These are phyloP conservation scores for Epinephelus fuscoguttatus DNA, from an alignment of 2,113 vertebrate species.

Conservation along the genomic window DNA sequence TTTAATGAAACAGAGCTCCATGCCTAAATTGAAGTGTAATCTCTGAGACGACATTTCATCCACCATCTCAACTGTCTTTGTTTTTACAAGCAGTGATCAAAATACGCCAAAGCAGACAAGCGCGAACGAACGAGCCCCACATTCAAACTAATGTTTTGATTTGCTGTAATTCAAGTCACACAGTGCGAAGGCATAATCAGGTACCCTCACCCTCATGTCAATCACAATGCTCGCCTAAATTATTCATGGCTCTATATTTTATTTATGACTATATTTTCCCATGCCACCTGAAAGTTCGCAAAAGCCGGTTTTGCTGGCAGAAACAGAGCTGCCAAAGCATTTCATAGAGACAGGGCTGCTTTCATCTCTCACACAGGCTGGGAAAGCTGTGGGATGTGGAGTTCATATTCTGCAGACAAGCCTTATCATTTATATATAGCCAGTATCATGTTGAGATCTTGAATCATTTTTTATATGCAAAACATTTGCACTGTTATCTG, in stretches of 20 bases:
- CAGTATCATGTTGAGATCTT: slow-evolving; percentile 74
- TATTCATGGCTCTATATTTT: slow-evolving; percentile 85
- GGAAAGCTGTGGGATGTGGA: slow-evolving; percentile 76
- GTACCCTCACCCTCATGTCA: slow-evolving; percentile 82
- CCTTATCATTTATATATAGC: slow-evolving; percentile 83
- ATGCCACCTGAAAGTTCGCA: slow-evolving; percentile 83
- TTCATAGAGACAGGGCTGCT: slow-evolving; percentile 79
- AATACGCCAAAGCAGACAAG: slow-evolving; percentile 49
- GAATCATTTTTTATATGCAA: slow-evolving; percentile 76
- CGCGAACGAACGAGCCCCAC: slow-evolving; percentile 32
- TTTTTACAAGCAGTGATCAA: slow-evolving; percentile 63
- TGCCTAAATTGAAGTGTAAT: slow-evolving; percentile 24
- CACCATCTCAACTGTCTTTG: slow-evolving; percentile 42
- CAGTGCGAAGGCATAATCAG: slow-evolving; percentile 79
- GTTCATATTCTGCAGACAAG: slow-evolving; percentile 79
- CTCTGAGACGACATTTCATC: slow-evolving; percentile 36
- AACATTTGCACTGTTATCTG: slow-evolving; percentile 71
- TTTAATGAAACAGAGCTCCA: slow-evolving; percentile 23
- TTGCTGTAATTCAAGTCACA: slow-evolving; percentile 81
- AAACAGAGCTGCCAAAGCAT: slow-evolving; percentile 80
- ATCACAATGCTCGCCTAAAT: slow-evolving; percentile 85
- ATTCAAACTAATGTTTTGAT: slow-evolving; percentile 72
- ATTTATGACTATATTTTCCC: slow-evolving; percentile 87
- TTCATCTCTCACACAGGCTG: slow-evolving; percentile 83
- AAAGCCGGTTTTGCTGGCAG: slow-evolving; percentile 78